Percentiles rank a stretch among this genome's conserved stretches.
These are phyloP conservation scores for Drosophila lini DNA, from an alignment of 1,140 invertebrate genomes.

Conservation along the genomic window DNA sequence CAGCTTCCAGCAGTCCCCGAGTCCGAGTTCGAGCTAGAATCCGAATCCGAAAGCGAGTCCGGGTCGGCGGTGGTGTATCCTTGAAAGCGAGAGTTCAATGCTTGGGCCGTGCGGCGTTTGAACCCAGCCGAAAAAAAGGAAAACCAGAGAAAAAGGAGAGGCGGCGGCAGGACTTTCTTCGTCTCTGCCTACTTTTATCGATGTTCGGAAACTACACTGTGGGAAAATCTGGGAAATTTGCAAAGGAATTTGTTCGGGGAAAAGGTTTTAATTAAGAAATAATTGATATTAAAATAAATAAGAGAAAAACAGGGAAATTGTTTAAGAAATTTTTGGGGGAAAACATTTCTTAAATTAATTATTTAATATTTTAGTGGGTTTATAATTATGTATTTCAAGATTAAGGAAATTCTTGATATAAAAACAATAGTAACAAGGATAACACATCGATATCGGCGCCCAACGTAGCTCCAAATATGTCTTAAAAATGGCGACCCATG, in stretches of 20 bases:
- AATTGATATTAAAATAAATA: background rate
- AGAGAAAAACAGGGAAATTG: no score
- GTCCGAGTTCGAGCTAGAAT: constrained; percentile 33
- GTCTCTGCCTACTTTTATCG: constrained; percentile 3
- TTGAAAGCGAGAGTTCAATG: constrained; percentile 81
- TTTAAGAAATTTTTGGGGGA: no score
- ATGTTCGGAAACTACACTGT: background rate
- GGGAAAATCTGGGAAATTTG: background rate
- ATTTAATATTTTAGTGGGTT: no score
- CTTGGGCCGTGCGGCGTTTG: constrained; percentile 68
- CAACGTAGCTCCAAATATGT: background rate
- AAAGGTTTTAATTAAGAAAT: background rate
- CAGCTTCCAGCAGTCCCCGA: constrained; percentile 30
- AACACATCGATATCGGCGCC: background rate
- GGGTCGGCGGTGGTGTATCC: constrained; percentile 46
- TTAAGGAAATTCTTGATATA: no score
- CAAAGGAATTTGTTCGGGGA: no score
- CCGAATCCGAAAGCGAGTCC: constrained; percentile 4
- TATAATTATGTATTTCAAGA: no score
- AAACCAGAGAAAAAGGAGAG: constrained; percentile 31
- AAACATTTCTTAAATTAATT: no score
- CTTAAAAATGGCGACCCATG: background rate
- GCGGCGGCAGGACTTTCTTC: constrained; percentile 18
- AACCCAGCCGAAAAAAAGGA: constrained; percentile 49
- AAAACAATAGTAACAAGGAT: no score